A percentile compares a stretch with the other conserved stretches of the same genome.
Conservation (phyloP, 2,797 vertebrate genomes). For the Synanceia verrucosa region DNA sequence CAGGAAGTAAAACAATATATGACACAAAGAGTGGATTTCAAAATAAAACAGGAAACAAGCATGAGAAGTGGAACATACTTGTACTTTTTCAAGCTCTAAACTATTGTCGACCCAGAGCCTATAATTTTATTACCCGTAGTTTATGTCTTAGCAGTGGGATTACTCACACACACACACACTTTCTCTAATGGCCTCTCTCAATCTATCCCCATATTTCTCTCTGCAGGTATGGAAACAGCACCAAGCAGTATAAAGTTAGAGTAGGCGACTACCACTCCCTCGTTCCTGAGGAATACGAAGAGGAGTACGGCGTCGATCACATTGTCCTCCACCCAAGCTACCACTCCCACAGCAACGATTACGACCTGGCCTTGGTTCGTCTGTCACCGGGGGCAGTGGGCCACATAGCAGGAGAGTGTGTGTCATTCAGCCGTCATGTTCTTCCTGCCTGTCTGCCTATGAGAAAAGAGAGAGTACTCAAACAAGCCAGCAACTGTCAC, state of each 20-base stretch:
- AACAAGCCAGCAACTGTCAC: slow-evolving; percentile 89
- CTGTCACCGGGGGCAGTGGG: slow-evolving; percentile 81
- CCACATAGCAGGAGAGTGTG: slow-evolving; percentile 82
- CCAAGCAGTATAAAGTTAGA: slow-evolving; percentile 88
- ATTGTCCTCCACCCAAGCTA: slow-evolving; percentile 90
- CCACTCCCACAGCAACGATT: slow-evolving; percentile 88
- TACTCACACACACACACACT: not conserved
- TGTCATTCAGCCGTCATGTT: slow-evolving; percentile 88
- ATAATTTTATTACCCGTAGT: slow-evolving; percentile 3
- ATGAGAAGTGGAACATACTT: not conserved
- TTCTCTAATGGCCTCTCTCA: not conserved
- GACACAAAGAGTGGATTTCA: not conserved
- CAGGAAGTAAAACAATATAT: not conserved
- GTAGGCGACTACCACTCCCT: slow-evolving; percentile 96
- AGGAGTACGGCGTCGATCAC: slow-evolving; percentile 88
- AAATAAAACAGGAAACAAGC: not conserved
- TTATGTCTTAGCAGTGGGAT: slow-evolving; percentile 4
- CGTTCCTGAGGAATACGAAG: slow-evolving; percentile 94
- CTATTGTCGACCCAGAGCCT: not conserved
- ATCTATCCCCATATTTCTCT: not conserved
- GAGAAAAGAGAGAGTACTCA: slow-evolving; percentile 88
- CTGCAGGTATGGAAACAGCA: slow-evolving; percentile 92
- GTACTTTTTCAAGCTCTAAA: slow-evolving; percentile 5
- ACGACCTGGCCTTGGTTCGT: slow-evolving; percentile 92
- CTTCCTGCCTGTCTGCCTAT: slow-evolving; percentile 91